Evolutionary conservation across 92 coral and sea anemone genomes (phyloP).

Genomic region (Epizoanthus scotinus): DNA sequence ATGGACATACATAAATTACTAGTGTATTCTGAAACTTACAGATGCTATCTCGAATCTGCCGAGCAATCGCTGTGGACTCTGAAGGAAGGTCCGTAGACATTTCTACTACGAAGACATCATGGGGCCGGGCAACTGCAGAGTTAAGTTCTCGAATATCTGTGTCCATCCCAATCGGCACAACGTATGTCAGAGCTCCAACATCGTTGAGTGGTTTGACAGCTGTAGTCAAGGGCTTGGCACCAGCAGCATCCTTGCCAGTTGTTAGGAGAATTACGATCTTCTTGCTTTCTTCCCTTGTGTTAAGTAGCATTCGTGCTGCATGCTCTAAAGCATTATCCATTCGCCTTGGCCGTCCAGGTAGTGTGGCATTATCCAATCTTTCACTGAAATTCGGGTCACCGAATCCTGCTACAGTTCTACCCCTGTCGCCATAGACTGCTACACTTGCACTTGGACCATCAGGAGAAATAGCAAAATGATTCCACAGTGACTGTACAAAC

Average conservation of each 20-base stretch:
- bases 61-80: constrained; percentile 26
- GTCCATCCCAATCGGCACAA: constrained; percentile 23
- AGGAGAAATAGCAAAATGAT: constrained; percentile 35
- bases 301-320: constrained; percentile 23
- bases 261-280: constrained; percentile 21
- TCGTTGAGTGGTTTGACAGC: constrained; percentile 15
- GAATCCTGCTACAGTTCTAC: constrained; percentile 12
- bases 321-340: constrained; percentile 34
- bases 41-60: constrained; percentile 30
- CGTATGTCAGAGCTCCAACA: constrained; percentile 29
- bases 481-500: constrained; percentile 38
- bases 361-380: constrained; percentile 22
- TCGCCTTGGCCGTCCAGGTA: constrained; percentile 26
- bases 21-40: constrained; percentile 19
- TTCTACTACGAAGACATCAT: constrained; percentile 25
- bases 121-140: constrained; percentile 27
- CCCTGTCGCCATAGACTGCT: constrained; percentile 14
- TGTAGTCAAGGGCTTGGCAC: constrained; percentile 4
- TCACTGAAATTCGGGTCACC: constrained; percentile 18
- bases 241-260: constrained; percentile 5
- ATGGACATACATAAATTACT: too few relatives aligned
- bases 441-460: constrained; percentile 35
- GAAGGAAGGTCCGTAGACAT: constrained; percentile 18
- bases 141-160: not conserved
- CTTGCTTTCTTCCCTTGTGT: constrained; percentile 20